A percentile compares a stretch with the other conserved stretches of the same genome.
phyloP scores from a whole-genome alignment of 2,797 vertebrate genomes.

The Gallinago nigripennis region DNA sequence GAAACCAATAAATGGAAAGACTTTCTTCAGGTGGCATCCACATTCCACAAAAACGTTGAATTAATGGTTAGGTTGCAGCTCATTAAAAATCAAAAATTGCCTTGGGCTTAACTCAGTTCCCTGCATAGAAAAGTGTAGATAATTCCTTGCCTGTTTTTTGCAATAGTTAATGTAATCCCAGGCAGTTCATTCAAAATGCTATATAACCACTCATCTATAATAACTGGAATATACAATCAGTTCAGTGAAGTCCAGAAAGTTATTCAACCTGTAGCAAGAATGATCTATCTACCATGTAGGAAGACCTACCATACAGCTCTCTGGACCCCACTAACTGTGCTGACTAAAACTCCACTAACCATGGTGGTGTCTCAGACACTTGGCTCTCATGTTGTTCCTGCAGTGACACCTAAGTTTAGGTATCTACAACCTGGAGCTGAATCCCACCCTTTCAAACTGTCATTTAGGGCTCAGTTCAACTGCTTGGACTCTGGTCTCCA shows the following conservation, averaged over 20 bases:
- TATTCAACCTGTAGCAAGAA: neutral
- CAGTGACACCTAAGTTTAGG: neutral
- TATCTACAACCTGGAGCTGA: neutral
- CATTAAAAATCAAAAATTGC: neutral
- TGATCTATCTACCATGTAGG: fast-evolving
- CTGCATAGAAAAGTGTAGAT: neutral
- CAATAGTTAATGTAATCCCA: neutral
- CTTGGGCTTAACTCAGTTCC: neutral
- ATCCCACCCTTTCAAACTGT: neutral
- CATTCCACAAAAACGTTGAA: neutral
- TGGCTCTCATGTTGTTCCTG: neutral
- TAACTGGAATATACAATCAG: neutral
- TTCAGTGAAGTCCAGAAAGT: neutral
- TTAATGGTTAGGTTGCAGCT: neutral
- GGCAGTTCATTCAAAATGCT: neutral
- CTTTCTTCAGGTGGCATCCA: neutral
- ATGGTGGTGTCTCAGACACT: neutral
- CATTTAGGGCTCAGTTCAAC: neutral
- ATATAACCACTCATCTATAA: neutral
- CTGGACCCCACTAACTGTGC: neutral
- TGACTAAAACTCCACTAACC: neutral
- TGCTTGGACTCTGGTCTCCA: neutral
- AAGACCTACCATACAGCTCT: neutral
- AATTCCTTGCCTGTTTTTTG: neutral
- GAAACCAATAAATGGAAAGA: neutral